Evolutionary conservation across 2,797 vertebrate genomes (phyloP).

Genomic region (Pagetopsis macropterus): DNA sequence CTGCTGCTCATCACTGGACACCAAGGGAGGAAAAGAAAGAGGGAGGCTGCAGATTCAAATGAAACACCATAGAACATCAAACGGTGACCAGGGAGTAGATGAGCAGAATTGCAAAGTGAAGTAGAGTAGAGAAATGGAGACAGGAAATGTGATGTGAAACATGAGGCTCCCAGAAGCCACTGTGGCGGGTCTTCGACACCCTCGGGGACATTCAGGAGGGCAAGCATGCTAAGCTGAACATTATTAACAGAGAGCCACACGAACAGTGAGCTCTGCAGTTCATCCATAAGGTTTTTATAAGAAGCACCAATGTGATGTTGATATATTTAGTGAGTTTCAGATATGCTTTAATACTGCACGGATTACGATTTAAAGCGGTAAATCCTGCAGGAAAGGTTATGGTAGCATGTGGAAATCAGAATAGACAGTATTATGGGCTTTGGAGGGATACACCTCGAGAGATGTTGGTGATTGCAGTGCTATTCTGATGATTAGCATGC

Average conservation of each 20-base stretch:
- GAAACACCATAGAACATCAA: conserved; percentile 44
- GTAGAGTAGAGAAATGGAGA: conserved; percentile 16
- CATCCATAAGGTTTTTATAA: conserved; percentile 29
- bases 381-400: conserved; percentile 32
- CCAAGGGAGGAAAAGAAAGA: conserved; percentile 28
- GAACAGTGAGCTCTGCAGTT: conserved; percentile 38
- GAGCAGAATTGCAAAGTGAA: conserved; percentile 34
- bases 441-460: conserved; percentile 49
- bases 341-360: conserved; percentile 37
- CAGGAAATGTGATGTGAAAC: conserved; percentile 31
- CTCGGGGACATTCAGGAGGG: conserved; percentile 47
- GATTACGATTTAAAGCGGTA: conserved; percentile 38
- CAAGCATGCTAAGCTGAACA: conserved; percentile 51
- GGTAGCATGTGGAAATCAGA: conserved; percentile 30
- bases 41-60: conserved; percentile 31
- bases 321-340: conserved; percentile 49
- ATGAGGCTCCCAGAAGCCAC: conserved; percentile 37
- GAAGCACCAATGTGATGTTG: conserved; percentile 37
- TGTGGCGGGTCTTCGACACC: conserved; percentile 46
- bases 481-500: conserved; percentile 52
- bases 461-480: conserved; percentile 38
- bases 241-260: conserved; percentile 49
- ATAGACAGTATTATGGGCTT: conserved; percentile 31
- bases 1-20: conserved; percentile 28
- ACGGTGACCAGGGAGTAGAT: conserved; percentile 48